Evolutionary conservation across 1,140 invertebrate genomes (phyloP).

Genomic region (Manduca sexta): DNA sequence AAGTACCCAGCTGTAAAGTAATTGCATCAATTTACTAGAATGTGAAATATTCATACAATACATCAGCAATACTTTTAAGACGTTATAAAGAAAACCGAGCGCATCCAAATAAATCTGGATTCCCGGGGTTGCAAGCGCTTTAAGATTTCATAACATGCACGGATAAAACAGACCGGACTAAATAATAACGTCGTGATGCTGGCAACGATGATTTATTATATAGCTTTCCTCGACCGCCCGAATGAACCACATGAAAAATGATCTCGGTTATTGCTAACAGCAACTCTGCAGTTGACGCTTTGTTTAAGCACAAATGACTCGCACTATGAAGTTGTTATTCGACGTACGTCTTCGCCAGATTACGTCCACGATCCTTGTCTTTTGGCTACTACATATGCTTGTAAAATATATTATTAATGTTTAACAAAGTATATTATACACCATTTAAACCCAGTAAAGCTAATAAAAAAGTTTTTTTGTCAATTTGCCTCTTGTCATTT

Average conservation of each 20-base stretch:
- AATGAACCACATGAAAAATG: slow-evolving; percentile 72
- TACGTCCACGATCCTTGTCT: slow-evolving; percentile 19
- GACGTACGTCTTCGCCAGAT: slow-evolving; percentile 58
- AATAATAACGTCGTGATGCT: slow-evolving; percentile 69
- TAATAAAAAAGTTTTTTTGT: too few species aligned
- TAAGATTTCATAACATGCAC: slow-evolving; percentile 49
- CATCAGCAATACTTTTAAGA: too few species aligned
- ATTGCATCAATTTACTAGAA: too few species aligned
- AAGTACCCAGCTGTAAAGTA: too few species aligned
- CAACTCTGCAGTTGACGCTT: slow-evolving; percentile 69
- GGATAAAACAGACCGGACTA: slow-evolving; percentile 60
- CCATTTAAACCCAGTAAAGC: too few species aligned
- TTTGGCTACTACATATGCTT: not conserved
- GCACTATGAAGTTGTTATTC: slow-evolving; percentile 62
- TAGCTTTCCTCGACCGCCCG: slow-evolving; percentile 66
- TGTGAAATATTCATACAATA: too few species aligned
- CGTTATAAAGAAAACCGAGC: too few species aligned
- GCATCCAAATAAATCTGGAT: too few species aligned
- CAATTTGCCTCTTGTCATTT: too few species aligned
- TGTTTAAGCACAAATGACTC: slow-evolving; percentile 71
- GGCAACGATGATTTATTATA: slow-evolving; percentile 71
- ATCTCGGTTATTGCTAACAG: slow-evolving; percentile 65
- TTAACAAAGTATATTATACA: too few species aligned
- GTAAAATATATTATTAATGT: too few species aligned
- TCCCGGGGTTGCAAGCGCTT: not conserved